These are phyloP conservation scores for Geococcyx californianus DNA, from an alignment of 2,113 vertebrate species.

Conservation along the genomic window DNA sequence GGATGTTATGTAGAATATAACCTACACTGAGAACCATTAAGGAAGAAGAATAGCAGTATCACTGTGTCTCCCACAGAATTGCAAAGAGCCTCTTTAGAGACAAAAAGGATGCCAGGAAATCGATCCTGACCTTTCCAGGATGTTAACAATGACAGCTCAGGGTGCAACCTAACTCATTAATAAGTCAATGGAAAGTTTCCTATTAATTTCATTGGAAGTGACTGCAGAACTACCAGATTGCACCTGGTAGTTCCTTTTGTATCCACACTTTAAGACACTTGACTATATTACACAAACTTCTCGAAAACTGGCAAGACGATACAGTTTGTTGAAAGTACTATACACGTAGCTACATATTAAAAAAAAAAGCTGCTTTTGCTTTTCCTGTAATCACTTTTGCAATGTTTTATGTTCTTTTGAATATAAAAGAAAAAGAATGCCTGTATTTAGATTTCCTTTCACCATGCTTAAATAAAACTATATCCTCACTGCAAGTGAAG, in stretches of 20 bases:
- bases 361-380: background rate
- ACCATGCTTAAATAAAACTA: background rate
- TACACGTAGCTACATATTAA: background rate
- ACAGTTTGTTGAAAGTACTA: background rate
- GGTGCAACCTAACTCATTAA: slow-evolving; percentile 24
- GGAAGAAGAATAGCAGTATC: background rate
- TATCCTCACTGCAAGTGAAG: background rate
- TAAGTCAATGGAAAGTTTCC: slow-evolving; percentile 23
- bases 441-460: background rate
- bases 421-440: background rate
- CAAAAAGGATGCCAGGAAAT: slow-evolving; percentile 33
- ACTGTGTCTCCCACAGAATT: background rate
- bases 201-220: background rate
- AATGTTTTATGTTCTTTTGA: background rate
- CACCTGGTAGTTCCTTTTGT: background rate
- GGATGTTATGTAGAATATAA: background rate
- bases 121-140: slow-evolving; percentile 25
- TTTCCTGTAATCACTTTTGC: background rate
- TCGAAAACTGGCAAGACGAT: background rate
- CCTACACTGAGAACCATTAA: background rate
- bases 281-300: background rate
- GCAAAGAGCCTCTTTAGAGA: slow-evolving; percentile 8
- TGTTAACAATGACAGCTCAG: background rate
- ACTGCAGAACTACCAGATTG: background rate
- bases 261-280: background rate